Evolutionary conservation across 23 tunicate genomes (phyloP).

Genomic region (Halocynthia roretzi): DNA sequence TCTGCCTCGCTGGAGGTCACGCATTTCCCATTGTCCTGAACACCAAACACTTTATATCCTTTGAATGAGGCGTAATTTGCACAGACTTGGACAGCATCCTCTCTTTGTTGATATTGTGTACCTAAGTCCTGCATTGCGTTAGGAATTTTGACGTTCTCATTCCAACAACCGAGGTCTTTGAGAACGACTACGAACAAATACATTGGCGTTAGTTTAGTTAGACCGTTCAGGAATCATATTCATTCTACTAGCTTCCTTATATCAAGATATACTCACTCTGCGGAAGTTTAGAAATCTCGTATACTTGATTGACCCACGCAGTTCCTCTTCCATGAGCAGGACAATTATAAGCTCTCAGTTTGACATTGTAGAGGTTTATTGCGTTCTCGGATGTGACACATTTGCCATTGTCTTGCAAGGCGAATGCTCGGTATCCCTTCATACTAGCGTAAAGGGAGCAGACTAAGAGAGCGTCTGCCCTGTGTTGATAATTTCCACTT

Average conservation of each 20-base stretch:
- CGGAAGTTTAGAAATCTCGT: neutral
- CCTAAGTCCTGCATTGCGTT: neutral
- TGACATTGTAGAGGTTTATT: neutral
- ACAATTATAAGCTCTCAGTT: neutral
- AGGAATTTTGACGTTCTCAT: neutral
- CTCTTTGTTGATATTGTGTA: neutral
- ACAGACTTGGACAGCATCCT: neutral
- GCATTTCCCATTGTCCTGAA: conserved; percentile 1
- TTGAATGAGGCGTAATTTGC: neutral
- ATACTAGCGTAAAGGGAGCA: neutral
- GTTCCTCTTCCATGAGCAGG: neutral
- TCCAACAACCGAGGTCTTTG: conserved; percentile 3
- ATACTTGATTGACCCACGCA: neutral
- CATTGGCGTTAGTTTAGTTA: neutral
- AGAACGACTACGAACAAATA: neutral
- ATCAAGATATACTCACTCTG: neutral
- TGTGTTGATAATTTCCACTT: neutral
- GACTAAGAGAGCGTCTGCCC: neutral
- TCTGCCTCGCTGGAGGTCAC: neutral
- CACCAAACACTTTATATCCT: neutral
- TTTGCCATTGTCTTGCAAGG: neutral
- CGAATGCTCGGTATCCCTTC: neutral
- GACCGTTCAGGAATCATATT: neutral
- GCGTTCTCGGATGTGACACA: neutral
- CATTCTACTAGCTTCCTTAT: neutral